Conservation (phyloP, 2,888 invertebrate species). For the Brachypalpus laphriformis region DNA sequence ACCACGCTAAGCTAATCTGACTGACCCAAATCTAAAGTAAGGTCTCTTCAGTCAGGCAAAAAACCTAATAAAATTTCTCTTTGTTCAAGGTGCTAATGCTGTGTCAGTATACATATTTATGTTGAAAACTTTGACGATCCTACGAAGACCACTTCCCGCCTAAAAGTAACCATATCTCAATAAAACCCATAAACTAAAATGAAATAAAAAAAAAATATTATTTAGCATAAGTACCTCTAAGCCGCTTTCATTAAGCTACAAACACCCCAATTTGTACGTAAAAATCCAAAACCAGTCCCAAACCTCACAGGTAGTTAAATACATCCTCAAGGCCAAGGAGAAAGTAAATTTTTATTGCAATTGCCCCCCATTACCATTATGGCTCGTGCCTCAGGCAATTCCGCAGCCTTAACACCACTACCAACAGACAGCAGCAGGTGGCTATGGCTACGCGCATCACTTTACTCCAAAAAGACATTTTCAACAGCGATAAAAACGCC, state of each 20-base stretch:
- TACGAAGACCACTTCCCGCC: not conserved
- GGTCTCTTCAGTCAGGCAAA: too few relatives aligned
- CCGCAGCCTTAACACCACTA: not conserved
- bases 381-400: constrained; percentile 13
- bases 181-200: not conserved
- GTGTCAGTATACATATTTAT: not conserved
- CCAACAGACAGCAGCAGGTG: constrained; percentile 54
- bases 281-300: not conserved
- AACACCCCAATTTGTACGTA: not conserved
- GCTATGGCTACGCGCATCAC: constrained; percentile 33
- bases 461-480: constrained; percentile 36
- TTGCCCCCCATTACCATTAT: constrained; percentile 45
- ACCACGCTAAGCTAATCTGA: too few relatives aligned
- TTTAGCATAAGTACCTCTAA: not conserved
- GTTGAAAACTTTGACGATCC: not conserved
- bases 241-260: not conserved
- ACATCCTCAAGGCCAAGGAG: constrained; percentile 7
- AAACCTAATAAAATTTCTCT: too few relatives aligned
- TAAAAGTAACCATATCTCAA: not conserved
- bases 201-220: not conserved
- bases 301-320: constrained; percentile 15
- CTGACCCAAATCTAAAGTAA: too few relatives aligned
- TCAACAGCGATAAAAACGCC: constrained; percentile 52
- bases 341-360: constrained; percentile 49
- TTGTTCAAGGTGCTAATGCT: not conserved